Evolutionary conservation across 2,888 invertebrate genomes (phyloP).

Genomic region (Selenia dentaria): DNA sequence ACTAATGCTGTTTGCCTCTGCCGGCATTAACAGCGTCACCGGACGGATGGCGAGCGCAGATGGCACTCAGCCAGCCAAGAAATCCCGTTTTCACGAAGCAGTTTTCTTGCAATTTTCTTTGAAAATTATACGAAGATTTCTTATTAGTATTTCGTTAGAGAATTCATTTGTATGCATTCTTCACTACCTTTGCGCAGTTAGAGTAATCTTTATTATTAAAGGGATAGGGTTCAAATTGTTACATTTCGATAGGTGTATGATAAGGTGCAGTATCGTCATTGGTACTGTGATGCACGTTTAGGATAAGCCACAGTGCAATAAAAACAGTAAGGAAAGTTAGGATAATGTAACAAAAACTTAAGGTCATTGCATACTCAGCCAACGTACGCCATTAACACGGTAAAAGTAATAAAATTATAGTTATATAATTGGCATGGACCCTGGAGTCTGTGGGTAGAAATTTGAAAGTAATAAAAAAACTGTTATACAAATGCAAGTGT

Average conservation of each 20-base stretch:
- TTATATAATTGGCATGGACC: too few relatives aligned
- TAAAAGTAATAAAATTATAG: too few relatives aligned
- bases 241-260: background rate
- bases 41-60: too few relatives aligned
- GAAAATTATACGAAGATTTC: conserved; percentile 2
- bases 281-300: background rate
- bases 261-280: background rate
- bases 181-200: background rate
- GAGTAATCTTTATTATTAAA: background rate
- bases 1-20: too few relatives aligned
- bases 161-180: conserved; percentile 1
- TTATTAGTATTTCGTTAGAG: background rate
- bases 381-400: too few relatives aligned
- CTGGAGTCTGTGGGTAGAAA: too few relatives aligned
- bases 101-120: conserved; percentile 1
- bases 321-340: background rate
- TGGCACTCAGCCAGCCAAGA: too few relatives aligned
- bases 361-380: too few relatives aligned
- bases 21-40: too few relatives aligned
- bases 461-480: too few relatives aligned
- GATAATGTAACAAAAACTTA: too few relatives aligned
- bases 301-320: background rate
- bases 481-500: too few relatives aligned
- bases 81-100: background rate
- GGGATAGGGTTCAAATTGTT: conserved; percentile 1